Conservation (phyloP, 2,113 vertebrate genomes). For the Dicrurus megarhynchus region DNA sequence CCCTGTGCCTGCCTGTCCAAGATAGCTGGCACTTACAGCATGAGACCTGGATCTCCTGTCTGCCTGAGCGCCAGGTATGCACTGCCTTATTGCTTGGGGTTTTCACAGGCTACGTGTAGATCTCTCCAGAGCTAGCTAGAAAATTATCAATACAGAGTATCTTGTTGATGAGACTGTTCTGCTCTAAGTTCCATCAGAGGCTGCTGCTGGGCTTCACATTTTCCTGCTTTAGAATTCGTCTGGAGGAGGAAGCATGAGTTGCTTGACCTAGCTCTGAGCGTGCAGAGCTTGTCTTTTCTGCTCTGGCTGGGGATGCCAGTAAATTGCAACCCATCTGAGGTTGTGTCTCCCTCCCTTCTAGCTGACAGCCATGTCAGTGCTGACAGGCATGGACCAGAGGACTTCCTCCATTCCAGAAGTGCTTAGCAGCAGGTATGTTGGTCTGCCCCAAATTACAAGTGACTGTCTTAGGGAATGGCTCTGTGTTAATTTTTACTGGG, state of each 20-base stretch:
- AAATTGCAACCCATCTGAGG: neutral
- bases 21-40: conserved; percentile 75
- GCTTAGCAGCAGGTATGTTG: conserved; percentile 52
- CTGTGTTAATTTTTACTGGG: neutral
- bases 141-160: neutral
- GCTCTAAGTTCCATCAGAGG: neutral
- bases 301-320: neutral
- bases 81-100: neutral
- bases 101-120: neutral
- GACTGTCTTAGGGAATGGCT: neutral
- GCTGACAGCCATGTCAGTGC: neutral
- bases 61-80: conserved; percentile 52
- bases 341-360: neutral
- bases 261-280: neutral
- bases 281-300: neutral
- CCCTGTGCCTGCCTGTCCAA: conserved; percentile 64
- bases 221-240: neutral
- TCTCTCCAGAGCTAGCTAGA: neutral
- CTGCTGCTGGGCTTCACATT: neutral
- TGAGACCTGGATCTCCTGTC: conserved; percentile 31
- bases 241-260: neutral
- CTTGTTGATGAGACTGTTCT: neutral
- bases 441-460: neutral
- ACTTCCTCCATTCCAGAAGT: conserved; percentile 55
- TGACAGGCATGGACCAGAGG: neutral